These are phyloP conservation scores for Rhodophaea formosa DNA, from an alignment of 2,888 invertebrate genomes.

Conservation along the genomic window DNA sequence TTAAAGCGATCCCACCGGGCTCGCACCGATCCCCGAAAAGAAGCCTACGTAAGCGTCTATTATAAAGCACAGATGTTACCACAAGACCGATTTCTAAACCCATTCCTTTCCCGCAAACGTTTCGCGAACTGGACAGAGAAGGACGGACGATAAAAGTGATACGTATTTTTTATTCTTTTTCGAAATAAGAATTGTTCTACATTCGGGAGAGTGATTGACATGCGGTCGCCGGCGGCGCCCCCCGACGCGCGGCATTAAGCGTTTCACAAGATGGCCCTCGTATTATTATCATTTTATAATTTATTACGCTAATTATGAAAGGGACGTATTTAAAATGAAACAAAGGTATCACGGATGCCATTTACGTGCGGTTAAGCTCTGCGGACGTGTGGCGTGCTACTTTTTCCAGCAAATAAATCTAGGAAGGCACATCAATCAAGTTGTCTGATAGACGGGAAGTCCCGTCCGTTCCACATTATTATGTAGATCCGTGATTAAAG, in stretches of 20 bases:
- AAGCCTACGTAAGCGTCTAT: conserved; percentile 80
- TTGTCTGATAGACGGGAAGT: conserved; percentile 76
- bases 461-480: conserved; percentile 64
- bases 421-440: conserved; percentile 77
- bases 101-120: conserved; percentile 52
- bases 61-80: conserved; percentile 79
- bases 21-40: conserved; percentile 76
- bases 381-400: conserved; percentile 71
- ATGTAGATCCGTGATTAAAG: conserved; percentile 78
- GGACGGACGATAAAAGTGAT: conserved; percentile 71
- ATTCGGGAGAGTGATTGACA: conserved; percentile 79
- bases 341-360: conserved; percentile 71
- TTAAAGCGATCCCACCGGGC: conserved; percentile 79
- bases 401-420: conserved; percentile 75
- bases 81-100: conserved; percentile 65
- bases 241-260: conserved; percentile 71
- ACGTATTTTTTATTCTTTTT: conserved; percentile 73
- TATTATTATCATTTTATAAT: conserved; percentile 80
- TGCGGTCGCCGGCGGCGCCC: conserved; percentile 74
- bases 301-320: conserved; percentile 80
- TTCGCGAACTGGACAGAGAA: conserved; percentile 40
- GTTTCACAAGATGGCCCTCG: conserved; percentile 75
- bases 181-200: conserved; percentile 79
- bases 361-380: conserved; percentile 65
- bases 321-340: conserved; percentile 76